Base-by-base conservation (phyloP, 2,888 invertebrate species). In the Capitulum mitella region DNA sequence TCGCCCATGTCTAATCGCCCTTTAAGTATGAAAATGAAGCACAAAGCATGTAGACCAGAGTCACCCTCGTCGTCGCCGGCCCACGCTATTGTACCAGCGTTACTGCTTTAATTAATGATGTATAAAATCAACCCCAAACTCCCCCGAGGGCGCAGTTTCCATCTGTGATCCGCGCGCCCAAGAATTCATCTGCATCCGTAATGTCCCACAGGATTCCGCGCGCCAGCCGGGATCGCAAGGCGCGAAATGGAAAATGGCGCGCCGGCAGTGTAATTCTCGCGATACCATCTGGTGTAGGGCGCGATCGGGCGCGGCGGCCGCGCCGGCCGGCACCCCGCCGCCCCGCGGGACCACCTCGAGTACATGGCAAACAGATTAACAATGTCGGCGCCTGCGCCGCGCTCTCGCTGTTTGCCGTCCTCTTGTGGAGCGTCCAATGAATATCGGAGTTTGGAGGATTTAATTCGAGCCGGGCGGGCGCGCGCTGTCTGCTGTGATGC, bases 191-290 rank as follows among this genome's bases (percentile, higher is more conserved):
- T 70, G 70, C 70, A 70, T 70, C 37, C 10, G 70, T 70, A 70
- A 70, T 70, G 70, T 70, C 70, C 70, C 22, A 10, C 6, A 37
- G 70, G 40, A 70, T 70, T 37, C 37, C 26, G 70, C 40, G 40
- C 70, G 70, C 70, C 8, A 37, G 22, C 70, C 58, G 40, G 40
- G 70, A 70, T 70, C 70, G 70, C 37, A 40, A 70, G 70, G 70
- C 70, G 70, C 70, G 70, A 70, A 70, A 70, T 70, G 70, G 70
- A 70, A 70, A 70, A 70, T 70, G 70, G 70, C 70, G 70, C 70
- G 70, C 34, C 70, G 26, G 22, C 70, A 26, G 16, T 37, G 40
- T 40, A 40, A 40, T 40, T 37, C 37, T 8, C 22, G 22, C 26
- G 70, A 70, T 70, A 70, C 70, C 70, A 70, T 70, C 70, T 70